Base-by-base conservation (phyloP, 2,113 vertebrate species). In the Turnix velox region DNA sequence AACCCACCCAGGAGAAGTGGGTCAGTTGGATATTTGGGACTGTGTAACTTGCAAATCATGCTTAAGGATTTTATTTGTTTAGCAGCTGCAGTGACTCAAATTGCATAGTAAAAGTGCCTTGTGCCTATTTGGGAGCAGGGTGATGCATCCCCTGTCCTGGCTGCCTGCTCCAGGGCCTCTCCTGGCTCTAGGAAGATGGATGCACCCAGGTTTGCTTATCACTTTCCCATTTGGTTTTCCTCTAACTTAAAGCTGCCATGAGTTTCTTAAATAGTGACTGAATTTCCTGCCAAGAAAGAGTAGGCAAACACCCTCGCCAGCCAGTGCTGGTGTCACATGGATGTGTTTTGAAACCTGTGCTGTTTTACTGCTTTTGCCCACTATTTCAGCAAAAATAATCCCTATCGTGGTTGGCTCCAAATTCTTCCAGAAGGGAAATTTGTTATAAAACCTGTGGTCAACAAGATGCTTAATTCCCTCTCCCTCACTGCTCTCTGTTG, bases 151-250 rank as follows among this genome's bases (percentile, higher is more conserved):
- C 40, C 46, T 42, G 9, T 24, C n/a, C 35, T 58, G 14, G 18
- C 14, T 1, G 14, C 27, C 28, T 39, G n/a, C 33, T 65, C 33
- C 4, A 0, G 22, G n/a, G 75, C 33, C 13, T 45, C 20, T 23
- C 3, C 0, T 40, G 23, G 24, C 58, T 27, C 8, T 0, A 6
- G 67, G 43, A n/a, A 20, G 14, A 6, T 6, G 33, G 9, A 23
- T 52, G 42, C 3, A 1, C 39, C 19, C 2, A 0, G 19, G 12
- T 48, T 75, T 86, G 66, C 27, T 45, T 30, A 16, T 51, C 42
- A 12, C 18, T 45, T 12, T 20, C 42, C 37, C 17, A 1, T 49
- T 55, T n/a, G 27, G 9, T 52, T 85, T 62, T 80, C 17, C 37
- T 77, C 6, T 25, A 28, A 16, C 39, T 65, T 27, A 46, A n/a